Percentiles rank a stretch among this genome's conserved stretches.
Evolutionary conservation across 2,888 invertebrate genomes (phyloP).

Genomic region (Tricholauxania praeusta): DNA sequence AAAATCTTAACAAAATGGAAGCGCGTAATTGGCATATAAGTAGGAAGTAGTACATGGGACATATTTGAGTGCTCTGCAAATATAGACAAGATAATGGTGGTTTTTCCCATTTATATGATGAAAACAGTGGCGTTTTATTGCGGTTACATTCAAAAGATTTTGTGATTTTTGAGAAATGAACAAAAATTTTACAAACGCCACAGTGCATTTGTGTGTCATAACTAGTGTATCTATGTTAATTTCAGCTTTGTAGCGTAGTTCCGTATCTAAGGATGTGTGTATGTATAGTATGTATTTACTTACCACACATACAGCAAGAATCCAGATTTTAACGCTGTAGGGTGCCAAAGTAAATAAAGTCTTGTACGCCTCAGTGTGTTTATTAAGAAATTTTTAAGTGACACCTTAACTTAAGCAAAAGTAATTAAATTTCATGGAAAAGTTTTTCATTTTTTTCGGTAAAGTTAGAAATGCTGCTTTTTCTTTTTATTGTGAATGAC

Average conservation of each 20-base stretch:
- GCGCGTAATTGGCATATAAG: slow-evolving; percentile 44
- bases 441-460: background rate
- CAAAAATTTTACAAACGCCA: background rate
- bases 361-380: background rate
- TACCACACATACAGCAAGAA: background rate
- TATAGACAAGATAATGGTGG: too few species aligned
- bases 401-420: slow-evolving; percentile 27
- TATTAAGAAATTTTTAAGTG: slow-evolving; percentile 26
- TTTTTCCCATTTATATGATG: too few species aligned
- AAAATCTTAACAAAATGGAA: slow-evolving; percentile 56
- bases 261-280: background rate
- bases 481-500: background rate
- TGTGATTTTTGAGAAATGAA: background rate
- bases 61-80: too few species aligned
- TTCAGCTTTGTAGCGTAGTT: too few species aligned
- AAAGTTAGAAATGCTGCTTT: background rate
- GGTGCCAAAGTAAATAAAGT: slow-evolving; percentile 27
- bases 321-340: background rate
- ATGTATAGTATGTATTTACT: background rate
- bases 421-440: slow-evolving; percentile 18
- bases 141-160: background rate
- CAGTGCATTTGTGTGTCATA: background rate
- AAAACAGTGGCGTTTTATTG: background rate
- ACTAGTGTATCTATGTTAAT: background rate
- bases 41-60: background rate